Base-by-base conservation (phyloP, 2,888 invertebrate species). In the Cyclophora punctaria region DNA sequence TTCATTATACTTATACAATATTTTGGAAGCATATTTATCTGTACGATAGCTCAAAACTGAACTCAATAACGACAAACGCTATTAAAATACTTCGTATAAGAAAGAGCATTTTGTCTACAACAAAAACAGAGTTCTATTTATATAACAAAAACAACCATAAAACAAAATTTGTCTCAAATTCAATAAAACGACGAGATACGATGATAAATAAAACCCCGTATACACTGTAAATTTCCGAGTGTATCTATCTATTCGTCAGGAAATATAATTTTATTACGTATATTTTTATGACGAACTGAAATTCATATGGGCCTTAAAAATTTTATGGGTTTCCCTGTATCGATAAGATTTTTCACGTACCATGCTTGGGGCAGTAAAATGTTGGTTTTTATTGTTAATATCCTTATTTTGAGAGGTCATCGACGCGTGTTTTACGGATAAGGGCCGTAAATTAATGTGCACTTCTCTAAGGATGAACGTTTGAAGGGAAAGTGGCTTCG, bases 231-330 rank as follows among this genome's bases (percentile, higher is more conserved):
- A 51, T 43, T 52, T 47, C 47, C 47, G 43, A 42, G 44, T 43
- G 53, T 48, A 37, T 37, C 37, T 55, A 55, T 56, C 64, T 67
- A 65, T 67, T 68, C 65, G 61, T 55, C 60, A 66, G 73, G 75
- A 74, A 73, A 76, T 75, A 78, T 77, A 73, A 77, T 77, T 77
- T 80, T 82, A 80, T 77, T 76, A 71, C 71, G 61, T 66, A 75
- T 75, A 76, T 79, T 37, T 80, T 80, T 80, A 80, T 67, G 73
- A 63, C 46, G 40, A 49, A 55, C 49, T 55, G 57, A 58, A 60
- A 61, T 59, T 58, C 59, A 61, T 56, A 57, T 64, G 69, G 64
- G 59, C 57, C 70, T 75, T 80, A 78, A 80, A 82, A 78, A 49
- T 73, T 80, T 78, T 80, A 82, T 64, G 71, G 60, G 58, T 48